Base-by-base conservation (phyloP, 2,888 invertebrate genomes). In the Caenorhabditis sp. region DNA sequence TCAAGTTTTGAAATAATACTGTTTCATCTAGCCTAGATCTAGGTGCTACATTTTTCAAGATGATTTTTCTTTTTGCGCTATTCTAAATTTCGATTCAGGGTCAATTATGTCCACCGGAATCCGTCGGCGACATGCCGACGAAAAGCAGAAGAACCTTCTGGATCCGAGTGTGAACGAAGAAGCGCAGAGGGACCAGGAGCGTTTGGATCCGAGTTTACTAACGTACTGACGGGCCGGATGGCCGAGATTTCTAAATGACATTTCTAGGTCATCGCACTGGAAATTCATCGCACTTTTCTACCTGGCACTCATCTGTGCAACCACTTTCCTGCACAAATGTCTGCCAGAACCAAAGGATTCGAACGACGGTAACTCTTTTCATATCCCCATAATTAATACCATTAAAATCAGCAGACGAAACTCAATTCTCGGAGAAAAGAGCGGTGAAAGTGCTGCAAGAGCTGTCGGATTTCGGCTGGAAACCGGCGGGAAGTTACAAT, bases 401-500 rank as follows among this genome's bases (percentile, higher is more conserved):
- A 13, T n/a, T 13, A 41, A 26, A 41, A 9, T 46, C 68, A 79
- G 20, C 62, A 82, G 85, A 80, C 15, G 79, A 83, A 17, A 62
- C 80, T n/a, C 71, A 71, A 17, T 85, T 85, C 32, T 85, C 85
- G 13, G 85, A 85, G 30, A 68, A 66, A 8, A 66, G 85, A 20
- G 83, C 81, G 1, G 46, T 76, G 0, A 48, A 46, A 35, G 65
- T 84, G 1, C 71, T 85, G 2, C 68, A 80, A 15, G 80, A 82
- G 37, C 45, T 84, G 22, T 82, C 83, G 3, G 77, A 80, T 37
- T 75, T 56, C 50, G 85, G 85, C 0, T 80, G 83, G 68, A 85
- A 85, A 70, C 84, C 84, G 5, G 79, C 83, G 20, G 85, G 85
- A 30, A 78, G 79, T 11, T 65, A 72, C 43, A 79, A 82, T 61